Base-by-base conservation (phyloP, 2,113 vertebrate species). In the Grallaria varia region DNA sequence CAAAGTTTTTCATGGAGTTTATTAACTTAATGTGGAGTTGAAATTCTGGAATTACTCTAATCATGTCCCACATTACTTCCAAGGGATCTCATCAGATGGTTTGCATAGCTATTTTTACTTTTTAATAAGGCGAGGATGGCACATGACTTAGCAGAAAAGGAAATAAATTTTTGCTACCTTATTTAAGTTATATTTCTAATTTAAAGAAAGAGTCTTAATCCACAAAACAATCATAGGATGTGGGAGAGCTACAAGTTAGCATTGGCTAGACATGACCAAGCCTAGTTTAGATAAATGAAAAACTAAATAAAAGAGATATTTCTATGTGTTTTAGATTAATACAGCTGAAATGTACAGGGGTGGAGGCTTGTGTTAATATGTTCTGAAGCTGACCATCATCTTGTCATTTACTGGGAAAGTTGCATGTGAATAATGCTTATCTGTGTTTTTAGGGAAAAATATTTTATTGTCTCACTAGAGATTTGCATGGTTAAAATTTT, bases 1-100 rank as follows among this genome's bases (percentile, higher is more conserved):
- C 39, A 60, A 95, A 95, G 33, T 87, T 93, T 93, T 95, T 81
- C 47, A 66, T 30, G 49, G 47, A 31, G 58, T 56, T 56, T 92
- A 78, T 79, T 89, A 81, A 78, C 60, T 81, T 66, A 80, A 71
- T 13, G 33, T 58, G 39, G 37, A 88, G 30, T 12, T 88, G 56
- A 78, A 95, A 84, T 81, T 84, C 80, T 84, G 76, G 20, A 69
- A 44, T 67, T 74, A 56, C 64, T 78, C 12, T 84, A 84, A 78
- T 30, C 55, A 11, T 16, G 31, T 84, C 66, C 80, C 44, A 39
- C 19, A 16, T 78, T 75, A 52, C 33, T 78, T 95, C 60, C 60
- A 84, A 90, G 77, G 60, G 83, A 92, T 63, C 76, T 66, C 64
- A 72, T 87, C 60, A 42, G 39, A 80, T 24, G 44, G 39, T 62